These are phyloP conservation scores for Bovichtus diacanthus DNA, from an alignment of 2,797 vertebrate genomes.

Conservation along the genomic window DNA sequence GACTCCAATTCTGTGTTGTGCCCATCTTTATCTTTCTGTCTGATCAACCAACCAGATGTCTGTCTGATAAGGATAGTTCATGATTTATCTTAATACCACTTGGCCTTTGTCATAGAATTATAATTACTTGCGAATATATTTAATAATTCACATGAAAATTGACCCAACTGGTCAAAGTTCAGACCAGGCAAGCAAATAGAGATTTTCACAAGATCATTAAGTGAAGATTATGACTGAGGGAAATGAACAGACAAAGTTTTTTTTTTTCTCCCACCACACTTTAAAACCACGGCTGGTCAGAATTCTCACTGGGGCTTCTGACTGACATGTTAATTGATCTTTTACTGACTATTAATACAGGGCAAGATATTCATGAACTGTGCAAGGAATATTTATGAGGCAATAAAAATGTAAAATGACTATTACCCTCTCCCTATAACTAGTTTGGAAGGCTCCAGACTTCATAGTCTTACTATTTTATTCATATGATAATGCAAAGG, in stretches of 20 bases:
- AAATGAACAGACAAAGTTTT: constrained; percentile 35
- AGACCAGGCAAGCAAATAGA: constrained; percentile 41
- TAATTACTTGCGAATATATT: constrained; percentile 54
- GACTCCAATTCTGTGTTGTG: neutral
- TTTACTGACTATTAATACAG: constrained; percentile 80
- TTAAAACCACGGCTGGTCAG: constrained; percentile 37
- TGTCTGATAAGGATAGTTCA: constrained; percentile 15
- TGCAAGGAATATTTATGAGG: constrained; percentile 78
- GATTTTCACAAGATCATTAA: constrained; percentile 58
- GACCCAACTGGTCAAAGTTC: constrained; percentile 69
- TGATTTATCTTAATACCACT: constrained; percentile 12
- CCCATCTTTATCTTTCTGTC: neutral
- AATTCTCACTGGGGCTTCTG: constrained; percentile 57
- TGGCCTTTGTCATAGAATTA: constrained; percentile 24
- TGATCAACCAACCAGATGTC: constrained; percentile 7
- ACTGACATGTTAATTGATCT: constrained; percentile 84
- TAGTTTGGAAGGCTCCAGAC: constrained; percentile 25
- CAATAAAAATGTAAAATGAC: constrained; percentile 80
- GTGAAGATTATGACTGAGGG: constrained; percentile 45
- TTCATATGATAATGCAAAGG: constrained; percentile 19
- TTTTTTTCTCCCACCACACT: constrained; percentile 4
- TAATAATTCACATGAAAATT: constrained; percentile 77
- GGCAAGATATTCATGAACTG: constrained; percentile 79
- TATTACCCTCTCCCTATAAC: constrained; percentile 44
- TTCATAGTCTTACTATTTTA: constrained; percentile 9